A percentile compares a stretch with the other conserved stretches of the same genome.
Conservation (phyloP, 2,113 vertebrate genomes). For the Salvelinus sp. region DNA sequence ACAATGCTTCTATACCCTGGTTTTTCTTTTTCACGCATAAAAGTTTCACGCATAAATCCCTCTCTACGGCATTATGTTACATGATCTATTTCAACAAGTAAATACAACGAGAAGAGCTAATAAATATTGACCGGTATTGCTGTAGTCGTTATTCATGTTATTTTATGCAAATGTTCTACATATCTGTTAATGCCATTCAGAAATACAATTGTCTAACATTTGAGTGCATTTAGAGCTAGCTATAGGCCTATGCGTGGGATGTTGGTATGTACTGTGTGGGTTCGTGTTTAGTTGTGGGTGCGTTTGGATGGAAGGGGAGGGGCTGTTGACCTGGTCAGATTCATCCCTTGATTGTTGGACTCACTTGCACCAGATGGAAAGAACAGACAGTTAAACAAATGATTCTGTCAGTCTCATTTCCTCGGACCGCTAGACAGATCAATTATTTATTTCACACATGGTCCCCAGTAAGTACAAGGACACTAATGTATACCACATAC, state of each 20-base stretch:
- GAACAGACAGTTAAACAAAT: constrained; percentile 63
- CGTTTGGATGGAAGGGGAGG: background rate
- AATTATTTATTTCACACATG: constrained; percentile 74
- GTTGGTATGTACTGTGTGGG: background rate
- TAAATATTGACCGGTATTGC: background rate
- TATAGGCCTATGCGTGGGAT: too few species aligned
- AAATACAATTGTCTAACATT: background rate
- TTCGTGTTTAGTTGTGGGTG: background rate
- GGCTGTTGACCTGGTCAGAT: constrained; percentile 12
- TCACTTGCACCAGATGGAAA: constrained; percentile 59
- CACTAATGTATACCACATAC: constrained; percentile 59
- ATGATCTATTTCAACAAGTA: background rate
- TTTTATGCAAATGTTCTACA: too few species aligned
- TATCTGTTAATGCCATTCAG: background rate
- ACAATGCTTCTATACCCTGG: constrained; percentile 42
- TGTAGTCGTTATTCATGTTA: background rate
- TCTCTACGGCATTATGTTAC: background rate
- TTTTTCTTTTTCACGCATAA: constrained; percentile 12
- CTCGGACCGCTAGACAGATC: constrained; percentile 65
- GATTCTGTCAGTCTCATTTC: constrained; percentile 63
- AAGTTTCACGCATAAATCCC: background rate
- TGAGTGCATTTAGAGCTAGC: background rate
- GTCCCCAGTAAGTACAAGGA: constrained; percentile 20
- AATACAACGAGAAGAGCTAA: background rate
- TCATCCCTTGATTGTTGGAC: constrained; percentile 33